Conservation (phyloP, 2,797 vertebrate genomes). For the Danionella dracula region DNA sequence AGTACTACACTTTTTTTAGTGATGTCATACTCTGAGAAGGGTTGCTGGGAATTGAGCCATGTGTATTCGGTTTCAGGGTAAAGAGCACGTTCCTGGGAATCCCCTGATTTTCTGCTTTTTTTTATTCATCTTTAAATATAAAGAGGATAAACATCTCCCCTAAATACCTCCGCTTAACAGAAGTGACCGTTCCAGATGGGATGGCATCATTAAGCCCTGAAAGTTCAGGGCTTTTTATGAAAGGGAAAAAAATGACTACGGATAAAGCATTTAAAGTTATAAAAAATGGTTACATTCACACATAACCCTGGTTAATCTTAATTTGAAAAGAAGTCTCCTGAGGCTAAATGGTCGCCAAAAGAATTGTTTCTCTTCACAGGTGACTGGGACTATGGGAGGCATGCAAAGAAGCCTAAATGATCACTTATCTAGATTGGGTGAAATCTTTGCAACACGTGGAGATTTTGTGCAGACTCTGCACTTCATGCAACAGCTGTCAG, state of each 20-base stretch:
- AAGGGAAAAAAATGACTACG: no score
- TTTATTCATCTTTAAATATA: no score
- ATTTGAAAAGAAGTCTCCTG: no score
- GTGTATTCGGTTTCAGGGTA: conserved; percentile 8
- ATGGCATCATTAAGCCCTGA: no score
- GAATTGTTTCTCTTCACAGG: conserved; percentile 56
- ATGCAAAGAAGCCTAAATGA: conserved; percentile 79
- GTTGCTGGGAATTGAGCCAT: conserved; percentile 3
- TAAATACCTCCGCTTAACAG: no score
- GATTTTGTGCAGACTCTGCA: conserved; percentile 86
- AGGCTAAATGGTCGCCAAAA: no score
- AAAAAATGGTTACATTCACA: no score
- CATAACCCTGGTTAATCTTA: no score
- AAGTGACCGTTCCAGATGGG: no score
- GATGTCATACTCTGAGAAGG: background rate
- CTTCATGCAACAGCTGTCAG: conserved; percentile 83
- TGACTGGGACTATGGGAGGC: conserved; percentile 71
- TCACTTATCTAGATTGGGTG: conserved; percentile 79
- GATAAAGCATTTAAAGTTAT: no score
- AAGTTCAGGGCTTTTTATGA: no score
- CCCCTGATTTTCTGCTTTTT: background rate
- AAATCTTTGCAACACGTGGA: conserved; percentile 80
- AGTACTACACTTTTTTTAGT: background rate
- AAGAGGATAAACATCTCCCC: no score
- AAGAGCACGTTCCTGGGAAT: background rate